Evolutionary conservation across 2,797 vertebrate genomes (phyloP).

Genomic region (Echiichthys vipera): DNA sequence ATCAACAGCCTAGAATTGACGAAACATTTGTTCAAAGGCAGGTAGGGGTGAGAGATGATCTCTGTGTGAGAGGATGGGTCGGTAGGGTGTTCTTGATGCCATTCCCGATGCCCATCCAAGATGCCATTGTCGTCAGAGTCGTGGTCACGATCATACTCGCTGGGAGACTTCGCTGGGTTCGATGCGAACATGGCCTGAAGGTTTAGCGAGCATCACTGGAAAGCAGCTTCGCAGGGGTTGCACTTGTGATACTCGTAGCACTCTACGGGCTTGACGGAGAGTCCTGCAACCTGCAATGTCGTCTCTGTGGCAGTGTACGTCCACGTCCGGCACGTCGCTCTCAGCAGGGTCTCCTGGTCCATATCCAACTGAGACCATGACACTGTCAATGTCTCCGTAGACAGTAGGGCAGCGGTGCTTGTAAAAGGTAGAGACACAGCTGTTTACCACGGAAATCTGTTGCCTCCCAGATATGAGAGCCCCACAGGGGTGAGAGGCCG

Average conservation of each 20-base stretch:
- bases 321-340: no score
- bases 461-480: constrained; percentile 17
- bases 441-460: constrained; percentile 38
- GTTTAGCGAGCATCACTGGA: constrained; percentile 40
- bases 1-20: constrained; percentile 19
- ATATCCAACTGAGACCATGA: constrained; percentile 24
- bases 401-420: neutral
- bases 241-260: constrained; percentile 35
- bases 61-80: neutral
- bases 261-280: neutral
- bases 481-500: constrained; percentile 13
- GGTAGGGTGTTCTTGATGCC: neutral
- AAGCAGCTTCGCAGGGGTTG: constrained; percentile 18
- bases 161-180: no score
- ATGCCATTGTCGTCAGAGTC: no score
- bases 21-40: constrained; percentile 12
- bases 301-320: no score
- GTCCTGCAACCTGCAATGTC: no score
- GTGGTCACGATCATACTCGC: no score
- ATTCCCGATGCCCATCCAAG: no score
- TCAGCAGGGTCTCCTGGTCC: no score
- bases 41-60: constrained; percentile 15
- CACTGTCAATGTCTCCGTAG: constrained; percentile 43
- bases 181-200: neutral
- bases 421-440: no score